phyloP scores from a whole-genome alignment of 2,797 vertebrate genomes.

The Pseudocheirus occidentalis region DNA sequence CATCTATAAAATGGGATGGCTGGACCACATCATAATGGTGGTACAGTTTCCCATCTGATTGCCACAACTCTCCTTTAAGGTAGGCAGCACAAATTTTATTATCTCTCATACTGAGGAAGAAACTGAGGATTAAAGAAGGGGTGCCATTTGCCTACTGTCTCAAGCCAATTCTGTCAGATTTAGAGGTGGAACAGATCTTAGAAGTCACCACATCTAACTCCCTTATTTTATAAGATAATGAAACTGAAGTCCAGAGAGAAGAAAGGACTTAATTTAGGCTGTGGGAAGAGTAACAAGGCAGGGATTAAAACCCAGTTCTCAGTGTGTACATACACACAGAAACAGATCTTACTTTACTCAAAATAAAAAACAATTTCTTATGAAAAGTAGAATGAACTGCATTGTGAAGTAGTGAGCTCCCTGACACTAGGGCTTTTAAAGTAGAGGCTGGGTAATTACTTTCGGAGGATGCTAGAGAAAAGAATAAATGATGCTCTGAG shows the following conservation, averaged over 20 bases:
- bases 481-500: neutral
- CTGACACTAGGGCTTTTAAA: neutral
- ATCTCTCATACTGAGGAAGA: neutral
- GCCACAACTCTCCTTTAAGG: neutral
- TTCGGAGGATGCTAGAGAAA: neutral
- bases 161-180: neutral
- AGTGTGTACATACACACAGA: neutral
- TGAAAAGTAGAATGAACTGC: neutral
- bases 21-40: neutral
- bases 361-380: neutral
- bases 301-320: neutral
- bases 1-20: neutral
- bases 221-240: neutral
- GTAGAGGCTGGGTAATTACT: neutral
- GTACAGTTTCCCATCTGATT: neutral
- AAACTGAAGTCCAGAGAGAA: neutral
- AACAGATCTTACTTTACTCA: neutral
- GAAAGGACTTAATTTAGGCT: neutral
- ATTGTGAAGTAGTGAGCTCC: neutral
- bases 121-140: neutral
- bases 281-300: neutral
- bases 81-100: neutral
- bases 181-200: neutral
- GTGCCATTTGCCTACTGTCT: neutral
- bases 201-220: neutral